Evolutionary conservation across 2,797 vertebrate species (phyloP).

Genomic region (Cyclopterus lumpus): DNA sequence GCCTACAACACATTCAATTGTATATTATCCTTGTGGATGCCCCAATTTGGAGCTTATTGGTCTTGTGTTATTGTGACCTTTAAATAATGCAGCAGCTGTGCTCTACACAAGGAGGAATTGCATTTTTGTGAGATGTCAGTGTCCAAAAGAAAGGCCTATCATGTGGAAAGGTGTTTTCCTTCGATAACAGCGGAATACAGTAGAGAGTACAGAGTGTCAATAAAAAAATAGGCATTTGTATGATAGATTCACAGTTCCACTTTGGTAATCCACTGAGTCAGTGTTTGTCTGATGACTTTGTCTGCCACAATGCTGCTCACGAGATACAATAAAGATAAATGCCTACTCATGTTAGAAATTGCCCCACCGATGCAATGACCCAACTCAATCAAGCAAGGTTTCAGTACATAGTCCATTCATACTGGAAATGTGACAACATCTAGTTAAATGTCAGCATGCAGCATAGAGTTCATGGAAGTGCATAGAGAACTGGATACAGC

Average conservation of each 20-base stretch:
- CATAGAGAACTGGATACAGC: not conserved
- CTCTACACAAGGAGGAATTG: slow-evolving; percentile 69
- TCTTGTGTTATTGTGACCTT: slow-evolving; percentile 80
- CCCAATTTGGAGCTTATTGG: slow-evolving; percentile 72
- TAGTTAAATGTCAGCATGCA: not conserved
- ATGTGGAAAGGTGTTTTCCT: slow-evolving; percentile 83
- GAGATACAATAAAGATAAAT: slow-evolving; percentile 59
- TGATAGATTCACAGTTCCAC: slow-evolving; percentile 61
- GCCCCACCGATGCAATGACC: not conserved
- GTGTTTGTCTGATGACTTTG: slow-evolving; percentile 63
- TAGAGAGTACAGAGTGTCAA: slow-evolving; percentile 56
- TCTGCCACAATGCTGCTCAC: slow-evolving; percentile 61
- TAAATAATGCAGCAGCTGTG: slow-evolving; percentile 67
- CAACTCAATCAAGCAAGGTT: not conserved
- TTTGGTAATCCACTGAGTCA: slow-evolving; percentile 47
- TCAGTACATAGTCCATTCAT: not conserved
- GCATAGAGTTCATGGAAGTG: not conserved
- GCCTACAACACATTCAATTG: slow-evolving; percentile 48
- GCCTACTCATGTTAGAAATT: slow-evolving; percentile 4
- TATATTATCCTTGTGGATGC: slow-evolving; percentile 48
- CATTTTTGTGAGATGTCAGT: slow-evolving; percentile 74
- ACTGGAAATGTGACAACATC: slow-evolving; percentile 5
- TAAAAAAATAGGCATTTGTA: slow-evolving; percentile 70
- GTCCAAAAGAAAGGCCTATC: slow-evolving; percentile 75
- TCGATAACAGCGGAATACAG: slow-evolving; percentile 81